Evolutionary conservation across 2,797 vertebrate species (phyloP), one percentile per base, ranked within the genome.

Genomic region (Phrynocephalus forsythii): DNA sequence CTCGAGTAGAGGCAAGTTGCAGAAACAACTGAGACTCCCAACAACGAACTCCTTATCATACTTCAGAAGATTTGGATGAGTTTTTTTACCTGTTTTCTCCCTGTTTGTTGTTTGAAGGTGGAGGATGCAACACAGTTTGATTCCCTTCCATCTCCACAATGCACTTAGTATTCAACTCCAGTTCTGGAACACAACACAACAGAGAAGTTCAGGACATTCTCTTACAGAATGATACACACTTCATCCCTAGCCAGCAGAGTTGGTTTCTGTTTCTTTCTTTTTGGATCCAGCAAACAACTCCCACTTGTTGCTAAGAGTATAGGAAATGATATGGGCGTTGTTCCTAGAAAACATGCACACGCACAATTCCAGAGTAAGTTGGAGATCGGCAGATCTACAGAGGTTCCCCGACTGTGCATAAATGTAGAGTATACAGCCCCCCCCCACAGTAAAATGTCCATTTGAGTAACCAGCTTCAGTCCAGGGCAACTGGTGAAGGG

Each of bases 101-200:
- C 95, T 97, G 97, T 88, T 99, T 99, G 94, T 97, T 97, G 50
- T 98, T 94, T 93, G 94, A 97, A 89, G 98, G 98, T 85, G 98
- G 98, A 44, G 98, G 98, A 95, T 98, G 97, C 87, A 99, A 97
- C 82, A 99, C 96, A 3, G 98, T 99, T 89, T 99, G 99, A 93
- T 99, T 99, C 93, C 98, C 98, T 95, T 99, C 98, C 98, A 99
- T 99, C 80, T 99, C 98, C 97, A 99, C 97, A 94, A 99, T 97
- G 96, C 98, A 99, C 97, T 99, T 99, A 92, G 98, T 99, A 94
- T 98, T 98, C 95, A 99, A 97, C 88, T 99, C 98, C 95, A 98
- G 97, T 96, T 99, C 99, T 99, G 97, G 92, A 97, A 96, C 88
- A 71, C 22, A 82, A 86, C 89, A 87, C 33, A 91, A 77, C 50